Evolutionary conservation across 1,140 invertebrate genomes (phyloP).

Genomic region (Heliconius hewitsoni): DNA sequence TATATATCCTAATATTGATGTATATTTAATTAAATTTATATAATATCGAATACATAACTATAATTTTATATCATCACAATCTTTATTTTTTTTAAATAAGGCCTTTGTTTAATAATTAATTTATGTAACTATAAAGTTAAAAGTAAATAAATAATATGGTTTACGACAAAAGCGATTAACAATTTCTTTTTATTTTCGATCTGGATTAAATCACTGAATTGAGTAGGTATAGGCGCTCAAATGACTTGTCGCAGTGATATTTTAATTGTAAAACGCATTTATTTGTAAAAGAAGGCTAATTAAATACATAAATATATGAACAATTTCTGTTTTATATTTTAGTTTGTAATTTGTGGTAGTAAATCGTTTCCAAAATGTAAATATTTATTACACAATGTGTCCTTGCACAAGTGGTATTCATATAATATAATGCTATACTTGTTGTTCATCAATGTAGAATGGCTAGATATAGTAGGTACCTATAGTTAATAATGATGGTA

Average conservation of each 20-base stretch:
- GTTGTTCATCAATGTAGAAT: background rate
- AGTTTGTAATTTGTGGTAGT: background rate
- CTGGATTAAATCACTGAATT: background rate
- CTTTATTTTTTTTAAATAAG: background rate
- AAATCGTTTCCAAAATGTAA: background rate
- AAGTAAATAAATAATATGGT: background rate
- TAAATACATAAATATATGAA: background rate
- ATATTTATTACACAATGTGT: background rate
- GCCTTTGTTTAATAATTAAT: background rate
- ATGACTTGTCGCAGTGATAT: background rate
- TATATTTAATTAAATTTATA: background rate
- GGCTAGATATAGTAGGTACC: background rate
- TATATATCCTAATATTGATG: background rate
- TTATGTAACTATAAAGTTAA: background rate
- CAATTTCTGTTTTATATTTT: background rate
- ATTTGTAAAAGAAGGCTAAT: background rate
- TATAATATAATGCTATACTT: background rate
- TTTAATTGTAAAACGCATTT: background rate
- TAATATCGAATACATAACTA: background rate
- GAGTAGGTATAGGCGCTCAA: too few species aligned
- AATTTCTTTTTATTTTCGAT: background rate
- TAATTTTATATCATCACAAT: background rate
- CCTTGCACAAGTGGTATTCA: slow-evolving; percentile 8
- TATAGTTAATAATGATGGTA: background rate
- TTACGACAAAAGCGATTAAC: too few species aligned